Conservation (phyloP, 64 coral and sea anemone genomes). For the Stichodactyla helianthus region DNA sequence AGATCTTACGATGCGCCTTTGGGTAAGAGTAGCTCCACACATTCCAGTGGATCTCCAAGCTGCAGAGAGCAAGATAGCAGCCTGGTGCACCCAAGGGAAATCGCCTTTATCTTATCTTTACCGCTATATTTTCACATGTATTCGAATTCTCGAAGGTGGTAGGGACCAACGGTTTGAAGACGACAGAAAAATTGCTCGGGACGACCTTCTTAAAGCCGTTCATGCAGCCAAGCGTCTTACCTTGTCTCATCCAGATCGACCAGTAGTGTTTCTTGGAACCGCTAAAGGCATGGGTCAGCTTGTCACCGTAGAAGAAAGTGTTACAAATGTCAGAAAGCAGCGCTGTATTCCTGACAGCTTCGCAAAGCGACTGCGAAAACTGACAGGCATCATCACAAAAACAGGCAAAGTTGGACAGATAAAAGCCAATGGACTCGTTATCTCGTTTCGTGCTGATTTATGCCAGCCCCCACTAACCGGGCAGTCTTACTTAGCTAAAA, state of each 20-base stretch:
- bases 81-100: conserved; percentile 40
- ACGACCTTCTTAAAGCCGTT: background rate
- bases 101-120: conserved; percentile 32
- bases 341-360: background rate
- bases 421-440: background rate
- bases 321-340: background rate
- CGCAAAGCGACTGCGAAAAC: background rate
- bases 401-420: conserved; percentile 12
- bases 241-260: conserved; percentile 52
- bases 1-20: conserved; percentile 63
- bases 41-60: conserved; percentile 20
- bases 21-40: conserved; percentile 43
- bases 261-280: conserved; percentile 48
- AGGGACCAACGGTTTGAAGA: background rate
- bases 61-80: conserved; percentile 33
- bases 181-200: background rate
- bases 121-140: conserved; percentile 43
- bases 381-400: background rate
- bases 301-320: conserved; percentile 25
- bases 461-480: conserved; percentile 43
- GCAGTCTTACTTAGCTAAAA: background rate
- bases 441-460: conserved; percentile 52
- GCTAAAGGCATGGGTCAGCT: conserved; percentile 47
- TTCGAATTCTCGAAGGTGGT: conserved; percentile 41
- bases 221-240: background rate